These are phyloP conservation scores for Drosophila mauritiana DNA, from an alignment of 1,140 invertebrate genomes.

Conservation along the genomic window DNA sequence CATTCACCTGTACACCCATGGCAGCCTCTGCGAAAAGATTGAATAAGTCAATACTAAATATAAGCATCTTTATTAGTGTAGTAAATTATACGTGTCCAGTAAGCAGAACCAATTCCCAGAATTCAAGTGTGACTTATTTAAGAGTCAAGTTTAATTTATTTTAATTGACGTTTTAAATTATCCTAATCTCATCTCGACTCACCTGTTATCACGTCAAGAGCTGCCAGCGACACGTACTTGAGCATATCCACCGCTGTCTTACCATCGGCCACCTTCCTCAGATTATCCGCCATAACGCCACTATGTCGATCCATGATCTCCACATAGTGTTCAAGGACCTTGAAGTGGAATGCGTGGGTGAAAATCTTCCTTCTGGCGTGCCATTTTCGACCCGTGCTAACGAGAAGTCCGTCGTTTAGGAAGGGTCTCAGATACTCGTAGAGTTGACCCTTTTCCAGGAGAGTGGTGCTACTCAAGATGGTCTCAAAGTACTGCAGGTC, in stretches of 20 bases:
- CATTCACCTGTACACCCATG: constrained; percentile 89
- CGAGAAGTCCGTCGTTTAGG: constrained; percentile 82
- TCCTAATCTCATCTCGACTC: background rate
- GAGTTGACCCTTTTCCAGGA: constrained; percentile 65
- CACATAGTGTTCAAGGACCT: constrained; percentile 91
- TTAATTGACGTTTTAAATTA: background rate
- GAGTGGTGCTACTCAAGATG: constrained; percentile 62
- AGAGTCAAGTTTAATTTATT: background rate
- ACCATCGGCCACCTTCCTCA: constrained; percentile 59
- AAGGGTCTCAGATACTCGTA: constrained; percentile 84
- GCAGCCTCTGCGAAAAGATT: constrained; percentile 86
- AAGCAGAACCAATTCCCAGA: background rate
- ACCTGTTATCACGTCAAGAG: constrained; percentile 69
- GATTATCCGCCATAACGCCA: constrained; percentile 86
- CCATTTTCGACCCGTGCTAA: constrained; percentile 75
- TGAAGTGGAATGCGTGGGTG: constrained; percentile 93
- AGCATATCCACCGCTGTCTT: constrained; percentile 48
- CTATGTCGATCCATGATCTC: constrained; percentile 89
- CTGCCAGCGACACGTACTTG: constrained; percentile 56
- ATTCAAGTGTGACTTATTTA: background rate
- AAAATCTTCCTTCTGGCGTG: constrained; percentile 83
- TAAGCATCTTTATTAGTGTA: background rate
- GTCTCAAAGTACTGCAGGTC: constrained; percentile 79
- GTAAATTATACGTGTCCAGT: no score
- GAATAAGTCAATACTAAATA: constrained; percentile 8